Base-by-base conservation (phyloP, 2,888 invertebrate species). In the Machimus atricapillus region DNA sequence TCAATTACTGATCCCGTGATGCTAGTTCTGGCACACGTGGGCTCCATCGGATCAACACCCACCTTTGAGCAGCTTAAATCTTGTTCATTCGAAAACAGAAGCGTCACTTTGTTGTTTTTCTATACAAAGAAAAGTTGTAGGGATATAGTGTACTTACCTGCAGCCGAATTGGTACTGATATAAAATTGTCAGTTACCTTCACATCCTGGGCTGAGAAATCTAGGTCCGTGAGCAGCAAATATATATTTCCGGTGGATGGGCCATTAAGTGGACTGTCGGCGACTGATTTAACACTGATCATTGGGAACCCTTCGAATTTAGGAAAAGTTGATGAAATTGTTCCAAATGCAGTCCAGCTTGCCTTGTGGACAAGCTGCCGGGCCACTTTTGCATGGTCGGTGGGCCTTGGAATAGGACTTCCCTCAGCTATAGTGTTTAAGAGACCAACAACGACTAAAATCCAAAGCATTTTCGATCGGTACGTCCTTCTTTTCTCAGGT, bases 221-320 rank as follows among this genome's bases (percentile, higher is more conserved):
- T 87, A 92, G 88, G 88, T 92, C 91, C 3, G 92, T 92, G 46
- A 93, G 89, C 87, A 92, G 87, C 82, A 92, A 93, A 34, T 90
- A 92, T 88, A 93, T 91, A 3, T 87, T 87, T 12, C 93, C 93
- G 6, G 93, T 91, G 0, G 93, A 92, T 31, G 87, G 83, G 0
- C 88, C 90, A 16, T 87, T 82, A 5, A 34, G 87, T 77, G 89
- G 89, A 58, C 90, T 91, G 86, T 93, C 93, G 73, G 92, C 91
- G 19, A 92, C 89, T 1, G 93, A 91, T n/a, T 92, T 90, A 3
- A 93, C 90, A 89, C 92, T 93, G 2, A 93, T 92, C 91, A 93
- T 92, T 34, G 93, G 93, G 89, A 90, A 93, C 31, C 90, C 91
- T 16, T 90, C 88, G 12, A 92, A 89, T 46, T 88, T 85, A 4